A percentile compares a stretch with the other conserved stretches of the same genome.
Conservation (phyloP, 1,140 invertebrate species). For the Xylocopa sonorina region DNA sequence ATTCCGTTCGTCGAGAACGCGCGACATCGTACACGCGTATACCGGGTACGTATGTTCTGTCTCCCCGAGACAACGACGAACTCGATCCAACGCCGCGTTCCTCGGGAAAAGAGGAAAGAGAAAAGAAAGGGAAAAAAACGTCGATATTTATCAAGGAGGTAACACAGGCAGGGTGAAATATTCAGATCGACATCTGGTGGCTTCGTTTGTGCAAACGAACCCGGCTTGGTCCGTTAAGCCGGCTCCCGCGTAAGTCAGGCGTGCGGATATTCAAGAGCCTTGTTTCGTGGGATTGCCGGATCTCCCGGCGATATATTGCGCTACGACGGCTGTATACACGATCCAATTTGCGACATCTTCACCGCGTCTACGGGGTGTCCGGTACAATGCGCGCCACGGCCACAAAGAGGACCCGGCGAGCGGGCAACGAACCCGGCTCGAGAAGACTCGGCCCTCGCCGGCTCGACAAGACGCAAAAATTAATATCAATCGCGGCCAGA, state of each 20-base stretch:
- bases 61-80: not conserved
- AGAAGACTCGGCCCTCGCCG: not conserved
- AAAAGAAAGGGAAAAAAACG: not conserved
- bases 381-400: conserved; percentile 31
- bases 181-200: conserved; percentile 80
- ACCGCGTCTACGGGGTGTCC: conserved; percentile 48
- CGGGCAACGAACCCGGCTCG: conserved; percentile 21
- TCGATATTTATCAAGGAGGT: conserved; percentile 36
- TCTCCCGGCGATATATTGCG: conserved; percentile 60
- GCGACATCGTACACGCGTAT: not conserved
- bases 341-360: conserved; percentile 71
- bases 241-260: conserved; percentile 80
- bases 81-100: not conserved
- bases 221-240: conserved; percentile 77
- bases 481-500: conserved; percentile 18
- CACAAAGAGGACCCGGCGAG: conserved; percentile 29
- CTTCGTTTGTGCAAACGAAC: conserved; percentile 76
- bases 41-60: not conserved
- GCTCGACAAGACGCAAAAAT: conserved; percentile 31
- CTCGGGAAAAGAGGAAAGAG: not conserved
- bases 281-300: conserved; percentile 79
- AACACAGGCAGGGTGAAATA: conserved; percentile 73
- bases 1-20: not conserved
- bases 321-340: conserved; percentile 40
- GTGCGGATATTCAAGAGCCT: conserved; percentile 78